Evolutionary conservation across 53 echinoderm and acorn worm genomes (phyloP).

Genomic region (Patiria pectinifera): DNA sequence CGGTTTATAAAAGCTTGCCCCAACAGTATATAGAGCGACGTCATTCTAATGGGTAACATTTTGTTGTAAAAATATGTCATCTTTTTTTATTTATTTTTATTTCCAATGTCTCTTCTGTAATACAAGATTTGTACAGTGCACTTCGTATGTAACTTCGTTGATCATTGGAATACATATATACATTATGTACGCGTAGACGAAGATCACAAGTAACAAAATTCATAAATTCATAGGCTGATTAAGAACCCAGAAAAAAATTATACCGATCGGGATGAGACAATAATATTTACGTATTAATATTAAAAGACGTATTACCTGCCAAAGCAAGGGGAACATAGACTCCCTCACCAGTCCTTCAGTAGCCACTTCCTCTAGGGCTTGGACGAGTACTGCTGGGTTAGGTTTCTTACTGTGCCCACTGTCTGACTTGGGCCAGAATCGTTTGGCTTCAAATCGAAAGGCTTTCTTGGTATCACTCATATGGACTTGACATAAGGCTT

Average conservation of each 20-base stretch:
- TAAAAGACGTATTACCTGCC: slow-evolving; percentile 71
- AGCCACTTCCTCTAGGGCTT: slow-evolving; percentile 90
- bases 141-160: too few relatives aligned
- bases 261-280: neutral
- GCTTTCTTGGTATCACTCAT: slow-evolving; percentile 82
- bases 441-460: slow-evolving; percentile 87
- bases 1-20: too few relatives aligned
- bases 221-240: too few relatives aligned
- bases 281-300: neutral
- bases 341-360: slow-evolving; percentile 84
- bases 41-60: too few relatives aligned
- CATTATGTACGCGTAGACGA: too few relatives aligned
- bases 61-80: too few relatives aligned
- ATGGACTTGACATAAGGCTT: slow-evolving; percentile 77
- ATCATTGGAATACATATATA: too few relatives aligned
- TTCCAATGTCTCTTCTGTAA: too few relatives aligned
- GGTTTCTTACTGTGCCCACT: slow-evolving; percentile 70
- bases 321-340: slow-evolving; percentile 86
- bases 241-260: neutral
- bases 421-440: slow-evolving; percentile 89
- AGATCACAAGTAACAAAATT: too few relatives aligned
- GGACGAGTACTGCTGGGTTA: slow-evolving; percentile 80
- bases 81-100: too few relatives aligned
- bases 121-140: too few relatives aligned
- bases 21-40: too few relatives aligned